These are phyloP conservation scores for Archaeoteleia sp. DNA, from an alignment of 2,888 invertebrate genomes.

Conservation along the genomic window DNA sequence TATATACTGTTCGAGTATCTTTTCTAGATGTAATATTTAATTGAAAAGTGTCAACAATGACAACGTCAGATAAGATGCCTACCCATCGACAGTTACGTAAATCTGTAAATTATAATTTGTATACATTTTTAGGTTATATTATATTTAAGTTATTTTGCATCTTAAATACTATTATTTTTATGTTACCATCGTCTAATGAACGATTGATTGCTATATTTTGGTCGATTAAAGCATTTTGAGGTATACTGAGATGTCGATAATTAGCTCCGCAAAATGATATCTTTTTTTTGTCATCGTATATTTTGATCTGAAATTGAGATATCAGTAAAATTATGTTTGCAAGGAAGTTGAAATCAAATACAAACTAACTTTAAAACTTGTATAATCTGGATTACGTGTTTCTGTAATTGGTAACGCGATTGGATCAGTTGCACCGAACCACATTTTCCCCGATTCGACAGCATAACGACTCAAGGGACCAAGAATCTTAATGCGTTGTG, in stretches of 20 bases:
- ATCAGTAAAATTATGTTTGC: constrained; percentile 2
- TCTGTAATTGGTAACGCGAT: constrained; percentile 12
- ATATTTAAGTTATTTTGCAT: not conserved
- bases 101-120: constrained; percentile 48
- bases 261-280: constrained; percentile 54
- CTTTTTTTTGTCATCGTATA: constrained; percentile 41
- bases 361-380: constrained; percentile 59
- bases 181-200: constrained; percentile 60
- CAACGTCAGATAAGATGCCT: constrained; percentile 63
- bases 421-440: constrained; percentile 13
- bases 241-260: constrained; percentile 57
- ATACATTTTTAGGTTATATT: not conserved
- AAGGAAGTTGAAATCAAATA: no score
- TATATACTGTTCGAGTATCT: constrained; percentile 50
- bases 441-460: constrained; percentile 8
- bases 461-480: constrained; percentile 59
- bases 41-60: constrained; percentile 57
- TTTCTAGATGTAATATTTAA: constrained; percentile 48
- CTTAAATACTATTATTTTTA: constrained; percentile 1
- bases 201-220: constrained; percentile 61
- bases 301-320: constrained; percentile 48
- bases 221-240: constrained; percentile 49
- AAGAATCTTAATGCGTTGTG: constrained; percentile 54
- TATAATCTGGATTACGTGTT: constrained; percentile 35
- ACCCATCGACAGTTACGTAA: constrained; percentile 62